Percentiles rank a stretch among this genome's conserved stretches.
Conservation (phyloP, 1,140 invertebrate species). For the Anthonomus grandis region DNA sequence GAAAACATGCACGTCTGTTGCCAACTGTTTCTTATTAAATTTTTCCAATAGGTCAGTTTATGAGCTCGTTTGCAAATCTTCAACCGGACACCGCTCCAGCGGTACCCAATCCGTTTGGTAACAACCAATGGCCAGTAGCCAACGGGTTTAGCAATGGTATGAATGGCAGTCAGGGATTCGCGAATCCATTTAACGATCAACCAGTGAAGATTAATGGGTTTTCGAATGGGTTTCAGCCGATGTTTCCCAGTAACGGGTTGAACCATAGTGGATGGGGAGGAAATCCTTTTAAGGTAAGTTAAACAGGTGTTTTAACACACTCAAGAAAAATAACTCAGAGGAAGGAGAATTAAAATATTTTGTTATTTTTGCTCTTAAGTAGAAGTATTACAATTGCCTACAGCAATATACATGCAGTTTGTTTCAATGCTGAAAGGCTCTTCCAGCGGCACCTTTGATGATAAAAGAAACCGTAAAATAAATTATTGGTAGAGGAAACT, state of each 20-base stretch:
- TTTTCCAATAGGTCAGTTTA: constrained; percentile 47
- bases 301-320: background rate
- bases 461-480: too few relatives aligned
- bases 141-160: constrained; percentile 15
- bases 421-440: too few relatives aligned
- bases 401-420: too few relatives aligned
- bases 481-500: too few relatives aligned
- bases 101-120: constrained; percentile 21
- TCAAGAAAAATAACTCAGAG: background rate
- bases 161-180: constrained; percentile 21
- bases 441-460: too few relatives aligned
- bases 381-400: too few relatives aligned
- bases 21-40: too few relatives aligned
- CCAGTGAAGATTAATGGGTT: constrained; percentile 34
- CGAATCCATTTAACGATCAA: constrained; percentile 37
- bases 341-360: background rate
- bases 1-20: too few relatives aligned
- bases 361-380: too few relatives aligned
- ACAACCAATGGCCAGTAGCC: background rate
- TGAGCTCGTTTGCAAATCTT: constrained; percentile 35
- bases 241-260: constrained; percentile 27
- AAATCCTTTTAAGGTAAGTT: constrained; percentile 47
- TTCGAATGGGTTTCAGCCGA: constrained; percentile 35
- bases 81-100: constrained; percentile 34
- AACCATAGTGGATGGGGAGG: constrained; percentile 37